Percentiles rank a stretch among this genome's conserved stretches.
Conservation (phyloP, 2,113 vertebrate species). For the Grammomys dolichurus region DNA sequence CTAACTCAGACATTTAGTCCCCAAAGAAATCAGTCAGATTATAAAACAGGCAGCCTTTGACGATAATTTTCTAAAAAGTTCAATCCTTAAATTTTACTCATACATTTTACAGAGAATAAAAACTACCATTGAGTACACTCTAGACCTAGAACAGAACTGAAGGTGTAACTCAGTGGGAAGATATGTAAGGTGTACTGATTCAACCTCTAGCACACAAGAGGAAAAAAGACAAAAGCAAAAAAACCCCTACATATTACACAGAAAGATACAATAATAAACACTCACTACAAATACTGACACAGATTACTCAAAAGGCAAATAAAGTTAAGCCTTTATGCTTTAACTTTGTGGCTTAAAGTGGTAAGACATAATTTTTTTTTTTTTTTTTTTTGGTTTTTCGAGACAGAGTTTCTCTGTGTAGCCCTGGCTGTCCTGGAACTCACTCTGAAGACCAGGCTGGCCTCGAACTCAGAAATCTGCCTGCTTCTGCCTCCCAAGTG, state of each 20-base stretch:
- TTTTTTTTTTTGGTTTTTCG: no score
- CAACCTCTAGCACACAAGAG: neutral
- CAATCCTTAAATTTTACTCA: neutral
- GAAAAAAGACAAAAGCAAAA: neutral
- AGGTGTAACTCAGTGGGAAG: neutral
- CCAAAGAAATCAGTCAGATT: neutral
- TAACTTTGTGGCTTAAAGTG: neutral
- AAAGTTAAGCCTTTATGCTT: neutral
- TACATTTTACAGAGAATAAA: neutral
- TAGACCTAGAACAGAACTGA: neutral
- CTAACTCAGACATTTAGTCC: neutral
- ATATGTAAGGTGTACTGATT: neutral
- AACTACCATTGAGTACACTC: neutral
- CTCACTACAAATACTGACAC: neutral
- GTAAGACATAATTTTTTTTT: neutral
- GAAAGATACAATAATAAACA: neutral
- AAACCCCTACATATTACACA: neutral
- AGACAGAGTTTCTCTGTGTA: no score
- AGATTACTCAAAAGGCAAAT: neutral
- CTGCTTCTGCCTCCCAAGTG: no score
- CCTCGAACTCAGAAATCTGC: no score
- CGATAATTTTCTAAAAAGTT: neutral
- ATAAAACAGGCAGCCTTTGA: neutral
- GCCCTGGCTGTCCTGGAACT: no score
- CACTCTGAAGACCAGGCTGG: no score